Evolutionary conservation across 2,113 vertebrate genomes (phyloP), one percentile per base, ranked within the genome.

Genomic region (Poeciliopsis turrubarensis): DNA sequence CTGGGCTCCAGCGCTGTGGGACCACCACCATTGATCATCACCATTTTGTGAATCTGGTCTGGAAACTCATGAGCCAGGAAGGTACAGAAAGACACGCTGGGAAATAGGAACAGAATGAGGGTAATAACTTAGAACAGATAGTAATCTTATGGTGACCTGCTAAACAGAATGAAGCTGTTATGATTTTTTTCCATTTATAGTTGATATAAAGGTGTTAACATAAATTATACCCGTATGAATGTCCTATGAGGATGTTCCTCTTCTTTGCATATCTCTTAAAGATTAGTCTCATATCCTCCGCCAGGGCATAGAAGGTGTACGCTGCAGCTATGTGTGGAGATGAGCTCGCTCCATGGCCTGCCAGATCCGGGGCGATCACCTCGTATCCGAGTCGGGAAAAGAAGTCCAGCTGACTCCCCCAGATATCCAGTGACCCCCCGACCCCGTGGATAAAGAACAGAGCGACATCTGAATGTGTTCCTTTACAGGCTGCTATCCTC

Each of bases 381-480:
- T 99, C 97, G 0, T 99, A 99, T 3, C 98, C 98, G 75, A 97
- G 91, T 60, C 87, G 92, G 37, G 95, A 94, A 26, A 99, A 98
- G 86, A 96, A 99, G 73, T 98, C 96, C 93, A 99, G 83, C 92
- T 99, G 98, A 80, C 95, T 95, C 83, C 95, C 96, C 98, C 98
- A 99, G 89, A 99, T 98, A 80, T 97, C 96, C 86, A 98, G 80
- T 0, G 98, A 98, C 19, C 98, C 97, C 0, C 98, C 97, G 0
- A 99, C 98, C 0, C 98, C 98, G 0, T 99, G 98, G 84, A 99
- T 95, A 93, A 99, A 99, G 85, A 99, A 99, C 6, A 99, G 92
- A 3, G 95, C 96, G 80, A 99, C 95, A 0, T 99, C 97, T 0
- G 93, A 14, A 82, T 99, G 96, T 0, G 94, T 92, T 37, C 94